Evolutionary conservation across 2,888 invertebrate genomes (phyloP).

Genomic region (Odontomyia ornata): DNA sequence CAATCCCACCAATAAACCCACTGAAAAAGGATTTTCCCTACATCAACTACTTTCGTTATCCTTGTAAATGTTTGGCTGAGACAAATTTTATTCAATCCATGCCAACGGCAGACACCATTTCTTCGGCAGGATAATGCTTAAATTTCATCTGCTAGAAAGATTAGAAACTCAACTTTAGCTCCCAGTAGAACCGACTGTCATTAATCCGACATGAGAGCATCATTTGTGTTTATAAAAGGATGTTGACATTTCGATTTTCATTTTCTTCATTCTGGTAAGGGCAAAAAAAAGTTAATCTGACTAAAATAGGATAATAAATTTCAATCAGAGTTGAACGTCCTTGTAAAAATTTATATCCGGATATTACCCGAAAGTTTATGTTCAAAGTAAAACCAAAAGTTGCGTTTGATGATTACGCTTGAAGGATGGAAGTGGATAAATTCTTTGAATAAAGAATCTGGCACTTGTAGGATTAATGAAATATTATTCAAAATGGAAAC

Average conservation of each 20-base stretch:
- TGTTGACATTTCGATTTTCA: neutral
- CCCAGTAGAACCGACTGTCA: neutral
- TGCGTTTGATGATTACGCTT: too few relatives aligned
- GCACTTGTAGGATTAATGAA: too few relatives aligned
- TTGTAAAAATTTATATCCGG: neutral
- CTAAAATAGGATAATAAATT: slow-evolving; percentile 9
- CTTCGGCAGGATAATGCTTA: neutral
- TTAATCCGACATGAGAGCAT: neutral
- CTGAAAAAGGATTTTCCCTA: neutral
- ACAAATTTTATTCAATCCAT: neutral
- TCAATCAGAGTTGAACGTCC: slow-evolving; percentile 9
- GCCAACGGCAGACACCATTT: neutral
- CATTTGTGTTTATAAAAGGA: neutral
- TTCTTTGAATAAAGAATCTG: too few relatives aligned
- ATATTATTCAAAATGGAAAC: too few relatives aligned
- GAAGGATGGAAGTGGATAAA: too few relatives aligned
- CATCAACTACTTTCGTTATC: neutral
- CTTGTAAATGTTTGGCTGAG: neutral
- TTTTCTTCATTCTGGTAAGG: neutral
- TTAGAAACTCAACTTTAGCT: neutral
- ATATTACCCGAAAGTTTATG: too few relatives aligned
- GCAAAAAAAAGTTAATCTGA: neutral
- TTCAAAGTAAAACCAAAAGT: too few relatives aligned
- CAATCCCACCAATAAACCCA: neutral
- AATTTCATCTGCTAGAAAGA: neutral